Base-by-base conservation (phyloP, 2,888 invertebrate genomes). In the Caenorhabditis zanzibari region DNA sequence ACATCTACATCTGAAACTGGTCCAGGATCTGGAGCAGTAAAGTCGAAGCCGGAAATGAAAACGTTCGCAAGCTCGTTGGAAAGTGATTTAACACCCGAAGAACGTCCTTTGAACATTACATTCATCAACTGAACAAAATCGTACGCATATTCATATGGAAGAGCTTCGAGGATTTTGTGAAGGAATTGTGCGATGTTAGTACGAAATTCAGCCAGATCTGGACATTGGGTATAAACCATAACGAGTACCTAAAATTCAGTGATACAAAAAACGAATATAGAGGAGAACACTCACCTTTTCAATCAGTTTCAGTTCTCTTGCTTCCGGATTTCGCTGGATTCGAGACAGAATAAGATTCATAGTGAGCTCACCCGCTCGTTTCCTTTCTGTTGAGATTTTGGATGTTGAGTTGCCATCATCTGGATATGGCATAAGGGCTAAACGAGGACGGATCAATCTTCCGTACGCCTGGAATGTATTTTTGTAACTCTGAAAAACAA, bases 61-160 rank as follows among this genome's bases (percentile, higher is more conserved):
- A 66, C 32, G 16, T 14, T 63, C 1, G 80, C 47, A 22, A 83
- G 52, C 47, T 83, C 83, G n/a, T 41, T 75, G 10, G 80, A 75
- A 9, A 83, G 24, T 10, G 59, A 54, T 32, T 59, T 68, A 1
- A 72, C 54, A 38, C 69, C 75, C 5, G 63, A 12, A 12, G 19
- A 12, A 10, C 38, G 22, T 5, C 32, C 24, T 26, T 75, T 74
- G 32, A 68, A 74, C 26, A 80, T 26, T 7, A 54, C 16, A 38
- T 66, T n/a, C 74, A 83, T 75, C 26, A 64, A 54, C 54, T 83
- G 83, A 14, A 80, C 74, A 24, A 83, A 83, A 24, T 83, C 83
- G 44, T 80, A 83, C 3, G 52, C 64, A 38, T 75, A 83, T 19
- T 63, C 14, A 72, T 83, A 83, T 0, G 77, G 77, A 2, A 80